Evolutionary conservation across 2,113 vertebrate genomes (phyloP), one percentile per base, ranked within the genome.

Genomic region (Syrrhaptes paradoxus): DNA sequence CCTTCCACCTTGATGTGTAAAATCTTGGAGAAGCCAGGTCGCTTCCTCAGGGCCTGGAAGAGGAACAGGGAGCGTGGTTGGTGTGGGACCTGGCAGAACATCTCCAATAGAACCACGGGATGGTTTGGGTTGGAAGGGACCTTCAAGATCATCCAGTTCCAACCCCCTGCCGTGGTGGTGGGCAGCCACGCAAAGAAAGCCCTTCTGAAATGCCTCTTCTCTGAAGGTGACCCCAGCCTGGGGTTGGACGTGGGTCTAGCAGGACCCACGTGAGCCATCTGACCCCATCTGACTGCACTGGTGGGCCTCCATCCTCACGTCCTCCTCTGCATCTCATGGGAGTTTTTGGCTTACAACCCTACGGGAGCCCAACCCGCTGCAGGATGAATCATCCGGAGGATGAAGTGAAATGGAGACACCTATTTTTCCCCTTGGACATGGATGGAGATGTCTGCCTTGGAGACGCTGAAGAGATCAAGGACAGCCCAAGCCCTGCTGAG

Each of bases 11-110:
- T 99, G 96, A 99, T 98, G 48, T 99, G 99, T 96, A 99, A 98
- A 55, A 99, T 99, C 98, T 99, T 99, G 92, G 99, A 99, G 98
- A 99, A 99, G 84, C 99, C 99, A 0, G 99, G 99, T 93, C 99
- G 98, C 77, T 99, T 99, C 95, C 99, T 99, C 92, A 99, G 97
- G 83, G 99, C 99, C 99, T 99, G 95, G 45, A 96, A 95, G 25
- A 85, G 46, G 75, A 61, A 76, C 10, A 55, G 46, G 57, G 6
- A 45, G 54, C 0, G 5, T 4, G 81, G 61, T 9, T 4, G 8
- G 26, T 29, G 36, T 13, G 22, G 34, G 24, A 29, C 2, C 4
- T 9, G 17, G 46, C 24, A n/a, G 21, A 25, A 51, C 51, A 28
- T 5, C 70, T 8, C 0, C 1, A 32, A 18, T 38, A 38, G 38